phyloP scores from a whole-genome alignment of 2,888 invertebrate species.

The Rhabditoides inermis region DNA sequence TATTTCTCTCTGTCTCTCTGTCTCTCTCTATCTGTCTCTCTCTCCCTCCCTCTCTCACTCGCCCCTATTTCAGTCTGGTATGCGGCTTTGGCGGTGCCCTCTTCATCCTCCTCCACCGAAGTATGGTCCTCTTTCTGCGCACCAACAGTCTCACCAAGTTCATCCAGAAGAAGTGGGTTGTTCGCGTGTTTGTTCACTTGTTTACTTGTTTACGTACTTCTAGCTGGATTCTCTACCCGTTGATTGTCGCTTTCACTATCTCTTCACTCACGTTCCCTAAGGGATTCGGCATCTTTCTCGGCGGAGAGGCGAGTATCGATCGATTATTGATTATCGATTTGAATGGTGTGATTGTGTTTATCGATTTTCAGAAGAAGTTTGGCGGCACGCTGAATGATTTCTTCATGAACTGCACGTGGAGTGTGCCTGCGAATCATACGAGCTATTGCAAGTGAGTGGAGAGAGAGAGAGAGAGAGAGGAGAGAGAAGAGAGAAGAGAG shows the following conservation, averaged over 20 bases:
- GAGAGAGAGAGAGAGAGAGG: too few species aligned
- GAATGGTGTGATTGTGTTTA: neutral
- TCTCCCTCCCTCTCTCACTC: slow-evolving; percentile 81
- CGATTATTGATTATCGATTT: neutral
- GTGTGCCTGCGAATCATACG: slow-evolving; percentile 14
- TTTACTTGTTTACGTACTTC: slow-evolving; percentile 29
- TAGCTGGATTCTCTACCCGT: slow-evolving; percentile 91
- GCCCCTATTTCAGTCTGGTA: slow-evolving; percentile 24
- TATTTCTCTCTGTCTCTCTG: slow-evolving; percentile 64
- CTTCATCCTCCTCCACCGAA: slow-evolving; percentile 41
- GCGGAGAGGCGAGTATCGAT: slow-evolving; percentile 54
- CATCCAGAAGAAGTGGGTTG: slow-evolving; percentile 41
- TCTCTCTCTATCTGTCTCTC: slow-evolving; percentile 84
- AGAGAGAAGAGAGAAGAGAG: too few species aligned
- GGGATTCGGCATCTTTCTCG: slow-evolving; percentile 76
- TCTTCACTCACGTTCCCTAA: slow-evolving; percentile 81
- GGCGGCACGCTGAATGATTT: slow-evolving; percentile 35
- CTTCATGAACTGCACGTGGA: slow-evolving; percentile 42
- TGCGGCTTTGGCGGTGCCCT: slow-evolving; percentile 41
- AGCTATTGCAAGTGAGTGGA: too few species aligned
- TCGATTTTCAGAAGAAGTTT: slow-evolving; percentile 32
- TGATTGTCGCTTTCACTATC: slow-evolving; percentile 65
- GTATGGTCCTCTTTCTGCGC: slow-evolving; percentile 42
- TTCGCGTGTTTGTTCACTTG: too few species aligned
- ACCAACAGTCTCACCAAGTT: slow-evolving; percentile 38